Evolutionary conservation across 1,140 invertebrate species (phyloP).

Genomic region (Ostrea edulis): DNA sequence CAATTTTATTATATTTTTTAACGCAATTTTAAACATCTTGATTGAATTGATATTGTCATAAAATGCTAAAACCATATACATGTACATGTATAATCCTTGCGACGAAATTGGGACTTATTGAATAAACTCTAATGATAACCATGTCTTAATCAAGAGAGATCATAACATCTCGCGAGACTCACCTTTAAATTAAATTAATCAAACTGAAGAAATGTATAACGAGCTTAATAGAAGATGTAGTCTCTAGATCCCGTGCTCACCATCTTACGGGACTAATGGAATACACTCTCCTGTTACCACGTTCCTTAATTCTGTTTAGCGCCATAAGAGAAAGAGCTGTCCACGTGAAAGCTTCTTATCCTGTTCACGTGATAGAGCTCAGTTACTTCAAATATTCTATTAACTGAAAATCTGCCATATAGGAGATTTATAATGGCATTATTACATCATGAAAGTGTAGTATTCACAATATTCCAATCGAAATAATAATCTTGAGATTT

Average conservation of each 20-base stretch:
- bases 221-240: neutral
- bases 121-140: too few relatives aligned
- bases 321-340: neutral
- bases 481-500: neutral
- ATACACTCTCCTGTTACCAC: neutral
- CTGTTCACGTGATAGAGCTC: neutral
- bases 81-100: too few relatives aligned
- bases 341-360: neutral
- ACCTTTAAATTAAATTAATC: neutral
- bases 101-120: too few relatives aligned
- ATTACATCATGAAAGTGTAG: neutral
- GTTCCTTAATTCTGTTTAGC: neutral
- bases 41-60: too few relatives aligned
- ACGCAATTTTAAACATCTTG: too few relatives aligned
- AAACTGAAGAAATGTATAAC: neutral
- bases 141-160: too few relatives aligned
- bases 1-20: too few relatives aligned
- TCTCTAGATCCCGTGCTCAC: neutral
- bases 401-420: neutral
- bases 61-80: too few relatives aligned
- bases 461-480: neutral
- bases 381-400: neutral
- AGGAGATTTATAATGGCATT: conserved; percentile 9
- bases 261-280: neutral
- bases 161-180: neutral